Percentiles rank a stretch among this genome's conserved stretches.
phyloP scores from a whole-genome alignment of 1,140 invertebrate genomes.

The Saccostrea cuccullata region DNA sequence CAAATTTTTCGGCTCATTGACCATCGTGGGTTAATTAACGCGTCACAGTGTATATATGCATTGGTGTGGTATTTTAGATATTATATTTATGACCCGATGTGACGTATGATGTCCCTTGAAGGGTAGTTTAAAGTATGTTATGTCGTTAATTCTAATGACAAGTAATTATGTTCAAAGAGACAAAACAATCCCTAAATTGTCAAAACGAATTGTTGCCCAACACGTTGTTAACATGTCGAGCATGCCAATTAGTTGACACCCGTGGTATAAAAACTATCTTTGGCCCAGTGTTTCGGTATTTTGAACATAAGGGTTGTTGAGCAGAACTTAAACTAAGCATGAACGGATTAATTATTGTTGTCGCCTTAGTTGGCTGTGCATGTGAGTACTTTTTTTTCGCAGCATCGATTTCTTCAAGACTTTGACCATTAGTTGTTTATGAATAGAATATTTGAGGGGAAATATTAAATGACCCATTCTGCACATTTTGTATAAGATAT shows the following conservation, averaged over 20 bases:
- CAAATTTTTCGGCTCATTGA: neutral
- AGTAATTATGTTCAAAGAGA: neutral
- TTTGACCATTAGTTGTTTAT: too few species aligned
- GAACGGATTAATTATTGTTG: conserved; percentile 1
- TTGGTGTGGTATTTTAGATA: neutral
- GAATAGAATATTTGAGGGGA: too few species aligned
- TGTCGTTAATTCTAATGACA: conserved; percentile 22
- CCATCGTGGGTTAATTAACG: neutral
- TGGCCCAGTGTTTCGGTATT: neutral
- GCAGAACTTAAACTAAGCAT: neutral
- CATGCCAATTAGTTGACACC: conserved; percentile 20
- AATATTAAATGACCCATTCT: too few species aligned
- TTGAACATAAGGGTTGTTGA: neutral
- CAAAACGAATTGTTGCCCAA: conserved; percentile 13
- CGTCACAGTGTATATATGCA: neutral
- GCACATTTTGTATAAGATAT: too few species aligned
- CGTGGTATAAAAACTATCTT: conserved; percentile 16
- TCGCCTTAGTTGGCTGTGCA: neutral
- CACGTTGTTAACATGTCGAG: conserved; percentile 16
- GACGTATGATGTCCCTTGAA: conserved; percentile 14
- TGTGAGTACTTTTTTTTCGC: neutral
- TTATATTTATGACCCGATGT: conserved; percentile 12
- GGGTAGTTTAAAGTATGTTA: neutral
- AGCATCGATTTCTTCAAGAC: neutral
- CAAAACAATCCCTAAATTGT: conserved; percentile 14